Base-by-base conservation (phyloP, 2,113 vertebrate species). In the Cephalopholis sonnerati region DNA sequence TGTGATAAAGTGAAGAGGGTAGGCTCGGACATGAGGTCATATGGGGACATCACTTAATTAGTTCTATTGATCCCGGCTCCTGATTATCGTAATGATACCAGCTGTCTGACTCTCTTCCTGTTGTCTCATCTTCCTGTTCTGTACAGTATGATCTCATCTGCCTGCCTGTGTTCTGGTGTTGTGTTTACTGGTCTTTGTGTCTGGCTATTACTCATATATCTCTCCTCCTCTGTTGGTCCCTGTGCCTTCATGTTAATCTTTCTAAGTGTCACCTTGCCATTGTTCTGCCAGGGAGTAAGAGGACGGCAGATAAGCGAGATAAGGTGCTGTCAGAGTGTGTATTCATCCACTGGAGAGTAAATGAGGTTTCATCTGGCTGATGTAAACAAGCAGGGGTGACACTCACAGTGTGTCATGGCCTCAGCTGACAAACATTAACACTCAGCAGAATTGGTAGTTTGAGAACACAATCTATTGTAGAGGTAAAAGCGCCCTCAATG, bases 371-470 rank as follows among this genome's bases (percentile, higher is more conserved):
- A 79, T 69, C 29, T 22, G 68, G 68, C 63, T 84, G 84, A 77
- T 89, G 85, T 87, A 84, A 92, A 91, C 90, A 92, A 85, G 73
- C 77, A 24, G 41, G 17, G 67, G 66, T 81, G 81, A 84, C 74
- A 29, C 53, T 74, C 68, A 66, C 39, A 1, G 78, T 32, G 81
- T 68, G 84, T 77, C 73, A 7, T 6, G 74, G 57, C 64, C 24
- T 72, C 57, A 22, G 50, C 69, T 75, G 71, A 50, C 81, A 86
- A 71, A 79, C 65, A 74, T 62, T 62, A 74, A 69, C 77, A 41
- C 70, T 80, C 58, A 32, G 64, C 48, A 44, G 51, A 79, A 41
- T 2, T 24, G 39, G 10, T 5, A 46, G 51, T n/a, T 27, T 9
- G 55, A 66, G 62, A 70, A 51, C 54, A 51, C 66, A 18, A 18